Base-by-base conservation (phyloP, 2,113 vertebrate species). In the Oxyura jamaicensis region DNA sequence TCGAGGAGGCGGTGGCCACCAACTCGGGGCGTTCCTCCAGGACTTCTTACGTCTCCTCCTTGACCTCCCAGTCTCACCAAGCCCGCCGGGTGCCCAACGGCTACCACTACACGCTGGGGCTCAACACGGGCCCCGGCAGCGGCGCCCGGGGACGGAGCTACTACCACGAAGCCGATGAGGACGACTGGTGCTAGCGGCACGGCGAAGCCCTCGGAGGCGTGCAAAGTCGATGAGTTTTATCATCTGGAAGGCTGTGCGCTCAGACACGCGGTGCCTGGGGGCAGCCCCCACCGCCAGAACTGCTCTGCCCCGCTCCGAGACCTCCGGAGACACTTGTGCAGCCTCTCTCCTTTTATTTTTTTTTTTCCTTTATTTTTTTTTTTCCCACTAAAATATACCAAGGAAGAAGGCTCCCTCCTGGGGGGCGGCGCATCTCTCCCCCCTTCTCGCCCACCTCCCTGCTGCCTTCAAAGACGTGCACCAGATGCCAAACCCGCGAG, bases 161-260 rank as follows among this genome's bases (percentile, higher is more conserved):
- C 97, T 99, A 99, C 98, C 98, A 98, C 15, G 98, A 98, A 95
- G 98, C 98, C 18, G 98, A 99, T 26, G 98, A 98, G 96, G 98
- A 99, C 14, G 98, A 99, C 97, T 99, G 99, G 99, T 99, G 99
- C 99, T 99, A 99, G 98, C 98, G 97, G 94, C 93, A 86, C 97
- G 97, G 96, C 96, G 89, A 78, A 96, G 95, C 93, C 88, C 50
- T 25, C n/a, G 68, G 13, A 65, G 94, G 90, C 5, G 66, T 59
- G 91, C 5, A 91, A 93, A 97, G 97, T 95, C 88, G 99, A 99
- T 99, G 99, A 99, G 99, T 99, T 99, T 99, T 99, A 99, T 99
- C 99, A 99, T 99, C 99, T 96, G 90, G 96, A 90, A 97, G 95
- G 95, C 97, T 88, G 97, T 88, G 96, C 48, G 78, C 92, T 90